Conservation (phyloP, 2,113 vertebrate genomes). For the Coturnix japonica region DNA sequence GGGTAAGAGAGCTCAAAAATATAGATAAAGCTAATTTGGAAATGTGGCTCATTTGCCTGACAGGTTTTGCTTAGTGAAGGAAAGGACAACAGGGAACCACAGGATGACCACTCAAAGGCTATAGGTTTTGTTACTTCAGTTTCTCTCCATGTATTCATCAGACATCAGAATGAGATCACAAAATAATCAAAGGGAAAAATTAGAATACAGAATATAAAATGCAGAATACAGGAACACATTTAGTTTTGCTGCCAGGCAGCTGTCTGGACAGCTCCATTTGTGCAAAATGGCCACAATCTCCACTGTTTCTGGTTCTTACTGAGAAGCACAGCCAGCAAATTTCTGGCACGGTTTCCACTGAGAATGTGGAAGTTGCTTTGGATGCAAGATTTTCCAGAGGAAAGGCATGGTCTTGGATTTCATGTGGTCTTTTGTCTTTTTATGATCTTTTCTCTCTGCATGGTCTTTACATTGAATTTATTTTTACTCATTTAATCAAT, state of each 20-base stretch:
- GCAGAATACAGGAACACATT: not conserved
- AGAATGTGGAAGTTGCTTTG: not conserved
- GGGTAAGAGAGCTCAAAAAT: not conserved
- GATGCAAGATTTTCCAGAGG: not conserved
- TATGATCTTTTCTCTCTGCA: not conserved
- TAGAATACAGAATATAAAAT: not conserved
- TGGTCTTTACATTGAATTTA: not conserved
- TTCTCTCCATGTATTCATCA: not conserved
- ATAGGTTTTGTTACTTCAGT: rapidly evolving
- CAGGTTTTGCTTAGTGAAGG: not conserved
- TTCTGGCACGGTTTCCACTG: not conserved
- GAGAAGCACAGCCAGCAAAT: not conserved
- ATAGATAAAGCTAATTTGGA: not conserved
- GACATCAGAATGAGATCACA: not conserved
- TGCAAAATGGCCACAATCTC: not conserved
- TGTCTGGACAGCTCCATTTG: rapidly evolving
- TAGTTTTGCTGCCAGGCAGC: not conserved
- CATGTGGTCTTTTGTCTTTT: not conserved
- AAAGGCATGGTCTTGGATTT: not conserved
- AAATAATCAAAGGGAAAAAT: not conserved
- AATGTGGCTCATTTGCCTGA: not conserved
- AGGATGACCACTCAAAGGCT: not conserved
- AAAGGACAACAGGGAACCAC: not conserved
- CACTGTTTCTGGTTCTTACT: not conserved
- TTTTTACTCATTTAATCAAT: not conserved